Percentiles rank a stretch among this genome's conserved stretches.
These are phyloP conservation scores for Oreonectes daqikongensis DNA, from an alignment of 2,797 vertebrate species.

Conservation along the genomic window DNA sequence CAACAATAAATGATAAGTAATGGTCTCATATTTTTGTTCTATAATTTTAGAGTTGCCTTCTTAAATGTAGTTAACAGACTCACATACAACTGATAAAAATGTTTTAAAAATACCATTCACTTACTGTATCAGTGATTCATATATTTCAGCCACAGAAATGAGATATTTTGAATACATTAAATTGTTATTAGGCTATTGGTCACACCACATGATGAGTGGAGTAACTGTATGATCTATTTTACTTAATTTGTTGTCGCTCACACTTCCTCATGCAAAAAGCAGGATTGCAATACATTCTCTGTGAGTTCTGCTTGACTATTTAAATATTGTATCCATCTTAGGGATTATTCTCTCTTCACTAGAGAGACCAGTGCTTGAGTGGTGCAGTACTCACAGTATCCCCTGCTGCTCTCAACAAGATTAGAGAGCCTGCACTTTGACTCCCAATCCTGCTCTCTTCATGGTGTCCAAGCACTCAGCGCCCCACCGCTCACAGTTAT, in stretches of 20 bases:
- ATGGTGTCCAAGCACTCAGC: slow-evolving; percentile 74
- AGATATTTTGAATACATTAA: no score
- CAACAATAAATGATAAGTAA: no score
- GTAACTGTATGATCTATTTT: no score
- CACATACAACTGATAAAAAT: no score
- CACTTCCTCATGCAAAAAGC: slow-evolving; percentile 77
- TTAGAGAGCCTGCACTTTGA: slow-evolving; percentile 77
- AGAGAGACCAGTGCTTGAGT: slow-evolving; percentile 76
- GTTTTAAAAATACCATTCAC: no score
- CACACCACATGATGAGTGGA: no score
- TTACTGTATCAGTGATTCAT: no score
- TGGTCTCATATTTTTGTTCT: no score
- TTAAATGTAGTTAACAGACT: no score
- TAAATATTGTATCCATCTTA: slow-evolving; percentile 80
- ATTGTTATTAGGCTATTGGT: no score
- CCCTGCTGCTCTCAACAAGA: slow-evolving; percentile 79
- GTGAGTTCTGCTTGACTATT: slow-evolving; percentile 80
- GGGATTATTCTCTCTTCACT: slow-evolving; percentile 79
- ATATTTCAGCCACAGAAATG: no score
- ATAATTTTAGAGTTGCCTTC: no score
- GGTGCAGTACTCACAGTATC: slow-evolving; percentile 76
- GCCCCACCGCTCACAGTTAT: slow-evolving; percentile 75
- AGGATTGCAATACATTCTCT: slow-evolving; percentile 76
- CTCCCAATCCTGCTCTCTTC: slow-evolving; percentile 77
- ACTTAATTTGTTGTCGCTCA: slow-evolving; percentile 54